Evolutionary conservation across 2,888 invertebrate species (phyloP), one percentile per base, ranked within the genome.

Genomic region (Loripinus fragilis): DNA sequence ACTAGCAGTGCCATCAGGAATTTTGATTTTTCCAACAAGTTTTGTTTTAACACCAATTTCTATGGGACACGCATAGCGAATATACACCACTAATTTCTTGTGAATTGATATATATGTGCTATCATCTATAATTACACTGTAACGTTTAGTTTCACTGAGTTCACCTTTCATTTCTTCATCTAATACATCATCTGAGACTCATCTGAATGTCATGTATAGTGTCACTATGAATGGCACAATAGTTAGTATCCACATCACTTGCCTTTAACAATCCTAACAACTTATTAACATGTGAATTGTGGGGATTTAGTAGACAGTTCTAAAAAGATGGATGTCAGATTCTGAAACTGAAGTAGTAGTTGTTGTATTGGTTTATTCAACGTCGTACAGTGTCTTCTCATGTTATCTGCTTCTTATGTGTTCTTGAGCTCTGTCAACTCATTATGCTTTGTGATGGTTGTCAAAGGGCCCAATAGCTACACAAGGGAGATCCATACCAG

Each of bases 301-400:
- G 70, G 1, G 64, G 10, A 28, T 48, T 66, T 28, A 74, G 68
- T 74, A 68, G 20, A 67, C 67, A 28, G 74, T 74, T 23, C 74
- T 68, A 41, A 74, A 74, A 17, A 68, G 30, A 35, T 50, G 50
- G 10, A n/a, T 45, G 17, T 73, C 73, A 7, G 45, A 45, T 25
- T 38, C 60, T 10, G 60, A 60, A 17, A 60, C 60, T 10, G 8
- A 10, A n/a, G n/a, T n/a, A 28, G 20, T 15, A n/a, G 48, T n/a
- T 28, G 12, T 15, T n/a, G n/a, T n/a, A n/a, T 48, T 50, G 45
- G 28, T 17, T 30, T 28, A n/a, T n/a, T n/a, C n/a, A 42, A 41
- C 45, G 25, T 41, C 35, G 23, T 55, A 52, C 12, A 52, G 52
- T 41, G 52, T 33, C 35, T 60, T 23, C 60, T 28, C 60, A 60